Base-by-base conservation (phyloP, 1,140 invertebrate species). In the Drosophila repletoides region DNA sequence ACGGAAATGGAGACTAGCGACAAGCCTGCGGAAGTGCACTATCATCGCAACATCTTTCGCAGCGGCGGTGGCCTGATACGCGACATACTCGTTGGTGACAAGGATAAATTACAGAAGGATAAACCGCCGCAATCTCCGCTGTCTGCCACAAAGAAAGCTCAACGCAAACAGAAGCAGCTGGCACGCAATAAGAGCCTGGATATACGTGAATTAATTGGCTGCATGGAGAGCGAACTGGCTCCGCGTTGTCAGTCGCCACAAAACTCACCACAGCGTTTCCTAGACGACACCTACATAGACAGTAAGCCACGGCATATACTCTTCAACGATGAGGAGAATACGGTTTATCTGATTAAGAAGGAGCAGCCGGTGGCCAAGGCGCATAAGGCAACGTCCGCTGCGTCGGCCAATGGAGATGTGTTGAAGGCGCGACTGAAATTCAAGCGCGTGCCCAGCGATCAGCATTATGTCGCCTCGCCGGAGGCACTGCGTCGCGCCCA, bases 241-340 rank as follows among this genome's bases (percentile, higher is more conserved):
- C 72, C 77, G 48, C 14, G 10, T 51, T 6, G 15, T 12, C 9
- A 1, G 3, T 9, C 26, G 3, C 12, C 40, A 7, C 53, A 65
- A 9, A 38, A n/a, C n/a, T n/a, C n/a, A n/a, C n/a, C 63, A 3
- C 33, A 68, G 12, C 73, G 84, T 9, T 90, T 90, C 34, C 68
- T 90, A 4, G 88, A 90, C 36, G 88, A 90, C 65, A 90, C 88
- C 4, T 90, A 86, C 34, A 74, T 90, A 31, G 88, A 90, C 9
- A 88, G 72, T 48, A 88, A 86, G 14, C 76, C 84, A 3, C 86
- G 87, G 38, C 88, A 90, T 19, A 90, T 90, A 40, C 61, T 90
- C 3, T 90, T 90, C 59, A 90, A 90, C 24, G 88, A 90, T 19
- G 79, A 90, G 4, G 88, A 90, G 51, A 90, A 90, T 4, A 86